Conservation (phyloP, 92 coral and sea anemone genomes). For the Palythoa heliodiscus region DNA sequence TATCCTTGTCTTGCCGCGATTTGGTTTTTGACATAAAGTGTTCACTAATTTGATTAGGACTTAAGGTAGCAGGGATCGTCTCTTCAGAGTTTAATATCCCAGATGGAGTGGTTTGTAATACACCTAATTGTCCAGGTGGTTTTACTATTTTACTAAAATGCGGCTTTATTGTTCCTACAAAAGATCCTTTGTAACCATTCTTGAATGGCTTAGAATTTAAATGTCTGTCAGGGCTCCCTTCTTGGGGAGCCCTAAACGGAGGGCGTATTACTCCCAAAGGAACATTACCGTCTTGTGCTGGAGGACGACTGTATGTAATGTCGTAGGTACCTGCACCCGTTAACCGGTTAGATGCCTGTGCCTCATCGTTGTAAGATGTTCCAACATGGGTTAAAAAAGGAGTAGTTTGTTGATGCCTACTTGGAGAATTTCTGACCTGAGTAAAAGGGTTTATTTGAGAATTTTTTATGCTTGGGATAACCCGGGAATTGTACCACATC, state of each 20-base stretch:
- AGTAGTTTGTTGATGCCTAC: conserved; percentile 11
- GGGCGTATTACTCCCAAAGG: conserved; percentile 23
- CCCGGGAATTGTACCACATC: conserved; percentile 65
- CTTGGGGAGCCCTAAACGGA: conserved; percentile 1
- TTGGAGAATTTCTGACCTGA: conserved; percentile 16
- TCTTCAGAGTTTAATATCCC: conserved; percentile 2
- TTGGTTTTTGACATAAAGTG: neutral
- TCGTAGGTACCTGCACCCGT: conserved; percentile 40
- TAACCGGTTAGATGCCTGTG: neutral
- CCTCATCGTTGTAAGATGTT: conserved; percentile 48
- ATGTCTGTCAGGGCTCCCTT: conserved; percentile 27
- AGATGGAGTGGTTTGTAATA: conserved; percentile 8
- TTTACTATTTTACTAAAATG: neutral
- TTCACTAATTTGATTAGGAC: neutral
- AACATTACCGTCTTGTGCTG: conserved; percentile 9
- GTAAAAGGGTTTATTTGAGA: conserved; percentile 1
- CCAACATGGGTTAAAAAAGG: conserved; percentile 53
- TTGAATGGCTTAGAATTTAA: conserved; percentile 10
- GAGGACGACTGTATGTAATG: conserved; percentile 48
- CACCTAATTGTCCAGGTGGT: neutral
- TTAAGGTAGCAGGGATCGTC: neutral
- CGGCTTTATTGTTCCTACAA: conserved; percentile 27
- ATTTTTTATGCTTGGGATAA: conserved; percentile 9
- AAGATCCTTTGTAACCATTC: conserved; percentile 3
- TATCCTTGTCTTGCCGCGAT: conserved; percentile 14